phyloP scores from a whole-genome alignment of 2,113 vertebrate species.

The Gila orcuttii region DNA sequence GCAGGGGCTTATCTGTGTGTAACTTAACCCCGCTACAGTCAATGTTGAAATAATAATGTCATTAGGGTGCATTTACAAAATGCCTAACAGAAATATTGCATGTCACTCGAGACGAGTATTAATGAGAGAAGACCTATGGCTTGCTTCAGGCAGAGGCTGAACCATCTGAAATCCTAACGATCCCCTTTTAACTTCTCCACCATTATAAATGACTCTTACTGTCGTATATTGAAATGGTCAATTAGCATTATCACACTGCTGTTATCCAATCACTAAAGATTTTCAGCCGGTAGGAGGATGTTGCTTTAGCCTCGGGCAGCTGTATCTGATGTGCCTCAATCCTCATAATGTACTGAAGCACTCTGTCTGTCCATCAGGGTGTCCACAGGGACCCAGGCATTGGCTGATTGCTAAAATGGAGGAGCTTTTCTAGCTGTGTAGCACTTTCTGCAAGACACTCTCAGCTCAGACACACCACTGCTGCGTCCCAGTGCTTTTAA shows the following conservation, averaged over 20 bases:
- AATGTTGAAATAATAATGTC: conserved; percentile 58
- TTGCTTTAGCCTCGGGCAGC: conserved; percentile 19
- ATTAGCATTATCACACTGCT: conserved; percentile 4
- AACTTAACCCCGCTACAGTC: conserved; percentile 52
- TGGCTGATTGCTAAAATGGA: conserved; percentile 38
- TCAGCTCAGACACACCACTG: conserved; percentile 9
- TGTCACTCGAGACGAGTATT: conserved; percentile 41
- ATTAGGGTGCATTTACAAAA: conserved; percentile 53
- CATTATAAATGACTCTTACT: background rate
- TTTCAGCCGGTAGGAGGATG: conserved; percentile 24
- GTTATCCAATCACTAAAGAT: conserved; percentile 37
- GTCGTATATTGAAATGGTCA: conserved; percentile 37
- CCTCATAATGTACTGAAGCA: conserved; percentile 52
- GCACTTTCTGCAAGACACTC: conserved; percentile 9
- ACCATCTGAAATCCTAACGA: conserved; percentile 22
- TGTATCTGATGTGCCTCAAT: conserved; percentile 46
- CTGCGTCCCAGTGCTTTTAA: conserved; percentile 41
- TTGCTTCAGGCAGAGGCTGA: conserved; percentile 18
- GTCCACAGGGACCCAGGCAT: conserved; percentile 34
- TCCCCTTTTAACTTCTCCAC: conserved; percentile 2
- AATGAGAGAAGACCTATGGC: conserved; percentile 1
- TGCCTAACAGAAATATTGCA: conserved; percentile 45
- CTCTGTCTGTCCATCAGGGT: conserved; percentile 29
- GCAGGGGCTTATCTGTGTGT: conserved; percentile 19
- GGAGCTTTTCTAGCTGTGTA: conserved; percentile 32